Evolutionary conservation across 2,888 invertebrate genomes (phyloP).

Genomic region (Ischnura elegans): DNA sequence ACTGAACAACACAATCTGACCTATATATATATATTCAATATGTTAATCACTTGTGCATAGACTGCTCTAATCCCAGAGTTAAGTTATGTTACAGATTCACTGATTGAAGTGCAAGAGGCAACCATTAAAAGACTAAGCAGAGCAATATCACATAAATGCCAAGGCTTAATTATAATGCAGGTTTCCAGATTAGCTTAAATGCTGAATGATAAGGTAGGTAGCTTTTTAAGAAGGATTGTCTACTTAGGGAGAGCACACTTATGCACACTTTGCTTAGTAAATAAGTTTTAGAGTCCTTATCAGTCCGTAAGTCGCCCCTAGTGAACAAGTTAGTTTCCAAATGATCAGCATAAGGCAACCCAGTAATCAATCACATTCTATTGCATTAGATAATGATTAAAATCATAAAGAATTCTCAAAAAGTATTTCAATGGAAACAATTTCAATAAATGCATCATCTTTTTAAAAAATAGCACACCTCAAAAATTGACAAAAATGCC

Average conservation of each 20-base stretch:
- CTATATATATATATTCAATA: slow-evolving; percentile 31
- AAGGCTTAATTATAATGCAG: slow-evolving; percentile 39
- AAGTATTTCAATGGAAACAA: slow-evolving; percentile 33
- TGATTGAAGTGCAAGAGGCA: slow-evolving; percentile 34
- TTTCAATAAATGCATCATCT: slow-evolving; percentile 18
- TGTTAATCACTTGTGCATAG: slow-evolving; percentile 43
- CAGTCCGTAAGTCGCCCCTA: neutral
- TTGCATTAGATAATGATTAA: slow-evolving; percentile 36
- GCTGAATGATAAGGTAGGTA: slow-evolving; percentile 30
- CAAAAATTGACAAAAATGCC: slow-evolving; percentile 55
- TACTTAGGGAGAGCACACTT: slow-evolving; percentile 12
- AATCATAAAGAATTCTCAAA: slow-evolving; percentile 30
- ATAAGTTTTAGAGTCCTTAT: neutral
- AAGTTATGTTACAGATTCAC: slow-evolving; percentile 11
- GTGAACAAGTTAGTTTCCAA: slow-evolving; percentile 41
- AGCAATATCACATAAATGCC: slow-evolving; percentile 31
- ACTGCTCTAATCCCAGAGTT: slow-evolving; percentile 43
- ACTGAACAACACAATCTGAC: neutral
- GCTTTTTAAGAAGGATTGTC: slow-evolving; percentile 15
- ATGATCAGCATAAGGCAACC: slow-evolving; percentile 45
- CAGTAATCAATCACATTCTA: slow-evolving; percentile 27
- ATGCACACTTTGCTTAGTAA: neutral
- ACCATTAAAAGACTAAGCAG: slow-evolving; percentile 39
- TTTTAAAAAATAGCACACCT: slow-evolving; percentile 52
- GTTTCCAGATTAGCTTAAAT: slow-evolving; percentile 46